These are phyloP conservation scores for Mellivora capensis DNA, from an alignment of 2,113 vertebrate genomes.

Conservation along the genomic window DNA sequence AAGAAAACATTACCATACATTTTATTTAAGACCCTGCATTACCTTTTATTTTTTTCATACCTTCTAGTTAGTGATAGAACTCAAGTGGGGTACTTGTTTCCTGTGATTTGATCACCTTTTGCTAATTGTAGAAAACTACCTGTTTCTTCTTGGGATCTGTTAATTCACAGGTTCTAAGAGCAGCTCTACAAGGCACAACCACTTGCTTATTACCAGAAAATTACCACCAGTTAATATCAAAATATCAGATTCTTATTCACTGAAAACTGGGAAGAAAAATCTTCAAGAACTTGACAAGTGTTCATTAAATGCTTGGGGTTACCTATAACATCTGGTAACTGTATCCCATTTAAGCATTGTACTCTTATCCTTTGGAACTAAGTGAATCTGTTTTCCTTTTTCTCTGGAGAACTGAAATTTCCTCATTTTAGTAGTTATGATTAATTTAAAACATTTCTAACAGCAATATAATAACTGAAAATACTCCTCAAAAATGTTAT, in stretches of 20 bases:
- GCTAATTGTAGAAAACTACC: background rate
- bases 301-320: background rate
- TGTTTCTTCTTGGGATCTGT: background rate
- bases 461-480: background rate
- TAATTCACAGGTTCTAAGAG: background rate
- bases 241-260: background rate
- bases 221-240: background rate
- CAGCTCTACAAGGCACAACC: background rate
- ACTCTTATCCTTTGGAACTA: background rate
- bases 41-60: background rate
- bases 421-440: background rate
- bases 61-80: background rate
- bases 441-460: background rate
- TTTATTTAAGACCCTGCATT: background rate
- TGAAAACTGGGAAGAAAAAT: background rate
- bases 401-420: background rate
- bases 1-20: background rate
- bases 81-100: background rate
- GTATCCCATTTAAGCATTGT: background rate
- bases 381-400: background rate
- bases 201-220: background rate
- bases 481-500: background rate
- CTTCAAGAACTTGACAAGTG: background rate
- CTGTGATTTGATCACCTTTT: background rate
- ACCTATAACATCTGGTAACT: background rate